Evolutionary conservation across 2,797 vertebrate genomes (phyloP).

Genomic region (Sebastes taczanowskii): DNA sequence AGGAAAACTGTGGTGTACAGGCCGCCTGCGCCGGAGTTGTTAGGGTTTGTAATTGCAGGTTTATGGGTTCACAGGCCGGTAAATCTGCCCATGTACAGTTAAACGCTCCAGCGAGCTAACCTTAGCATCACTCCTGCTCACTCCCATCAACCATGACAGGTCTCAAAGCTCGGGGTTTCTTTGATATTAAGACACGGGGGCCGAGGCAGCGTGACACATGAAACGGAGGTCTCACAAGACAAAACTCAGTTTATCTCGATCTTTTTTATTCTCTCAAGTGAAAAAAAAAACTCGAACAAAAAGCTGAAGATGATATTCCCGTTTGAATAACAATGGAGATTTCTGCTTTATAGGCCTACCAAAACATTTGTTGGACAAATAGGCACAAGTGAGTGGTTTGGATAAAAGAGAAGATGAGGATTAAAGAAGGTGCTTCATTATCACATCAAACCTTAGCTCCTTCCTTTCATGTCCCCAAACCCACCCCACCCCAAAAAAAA

Average conservation of each 20-base stretch:
- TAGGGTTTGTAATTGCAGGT: constrained; percentile 81
- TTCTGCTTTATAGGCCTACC: constrained; percentile 27
- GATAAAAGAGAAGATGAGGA: constrained; percentile 66
- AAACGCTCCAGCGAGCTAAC: constrained; percentile 69
- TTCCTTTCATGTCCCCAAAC: constrained; percentile 65
- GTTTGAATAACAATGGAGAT: constrained; percentile 18
- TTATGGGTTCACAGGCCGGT: constrained; percentile 74
- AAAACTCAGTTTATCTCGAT: background rate
- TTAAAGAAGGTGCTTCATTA: constrained; percentile 75
- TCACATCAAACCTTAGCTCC: constrained; percentile 72
- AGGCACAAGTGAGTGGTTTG: constrained; percentile 50
- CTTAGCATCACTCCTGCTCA: constrained; percentile 59
- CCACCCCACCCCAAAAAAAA: background rate
- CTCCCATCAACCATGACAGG: constrained; percentile 54
- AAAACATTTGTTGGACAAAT: constrained; percentile 74
- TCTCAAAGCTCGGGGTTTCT: constrained; percentile 48
- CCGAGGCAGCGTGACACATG: background rate
- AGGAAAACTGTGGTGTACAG: constrained; percentile 62
- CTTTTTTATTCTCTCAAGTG: background rate
- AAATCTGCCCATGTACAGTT: constrained; percentile 75
- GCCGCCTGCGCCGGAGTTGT: constrained; percentile 66
- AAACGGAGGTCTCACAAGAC: constrained; percentile 5
- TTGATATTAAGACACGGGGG: constrained; percentile 47
- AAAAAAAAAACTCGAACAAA: constrained; percentile 20
- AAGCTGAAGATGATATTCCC: constrained; percentile 15